Conservation (phyloP, 2,797 vertebrate species). For the Aplochiton taeniatus region DNA sequence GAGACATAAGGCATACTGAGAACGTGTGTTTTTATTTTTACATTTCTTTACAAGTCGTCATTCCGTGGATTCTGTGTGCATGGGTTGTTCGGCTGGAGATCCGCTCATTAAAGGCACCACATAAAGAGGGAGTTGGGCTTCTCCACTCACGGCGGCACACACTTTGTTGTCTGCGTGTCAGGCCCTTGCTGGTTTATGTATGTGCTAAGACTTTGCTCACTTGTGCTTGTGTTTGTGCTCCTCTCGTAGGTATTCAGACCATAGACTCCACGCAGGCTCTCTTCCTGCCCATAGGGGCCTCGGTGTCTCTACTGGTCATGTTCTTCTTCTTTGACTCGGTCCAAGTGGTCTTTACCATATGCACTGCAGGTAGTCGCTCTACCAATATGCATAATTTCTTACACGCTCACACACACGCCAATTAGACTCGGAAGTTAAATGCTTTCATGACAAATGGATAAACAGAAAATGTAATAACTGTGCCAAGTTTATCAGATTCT, state of each 20-base stretch:
- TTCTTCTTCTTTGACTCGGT: slow-evolving; percentile 99
- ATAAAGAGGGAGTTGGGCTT: no score
- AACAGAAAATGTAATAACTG: no score
- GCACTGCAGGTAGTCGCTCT: slow-evolving; percentile 89
- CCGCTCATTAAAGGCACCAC: neutral
- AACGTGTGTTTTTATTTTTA: neutral
- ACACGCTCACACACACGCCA: neutral
- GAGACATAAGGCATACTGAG: neutral
- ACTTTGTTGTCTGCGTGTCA: neutral
- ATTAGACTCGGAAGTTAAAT: no score
- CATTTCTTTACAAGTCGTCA: neutral
- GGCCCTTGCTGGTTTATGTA: neutral
- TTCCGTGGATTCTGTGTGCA: neutral
- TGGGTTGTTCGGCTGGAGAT: neutral
- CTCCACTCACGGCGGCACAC: no score
- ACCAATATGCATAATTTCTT: neutral
- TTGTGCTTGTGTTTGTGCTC: slow-evolving; percentile 16
- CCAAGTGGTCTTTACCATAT: slow-evolving; percentile 99
- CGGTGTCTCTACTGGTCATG: slow-evolving; percentile 98
- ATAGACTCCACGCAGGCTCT: slow-evolving; percentile 98
- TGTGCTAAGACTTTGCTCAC: neutral
- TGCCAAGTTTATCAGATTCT: no score
- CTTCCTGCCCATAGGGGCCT: slow-evolving; percentile 97
- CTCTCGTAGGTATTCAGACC: slow-evolving; percentile 93
- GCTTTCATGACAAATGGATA: no score